Evolutionary conservation across 2,113 vertebrate genomes (phyloP), one percentile per base, ranked within the genome.

Genomic region (Ciconia stormi): DNA sequence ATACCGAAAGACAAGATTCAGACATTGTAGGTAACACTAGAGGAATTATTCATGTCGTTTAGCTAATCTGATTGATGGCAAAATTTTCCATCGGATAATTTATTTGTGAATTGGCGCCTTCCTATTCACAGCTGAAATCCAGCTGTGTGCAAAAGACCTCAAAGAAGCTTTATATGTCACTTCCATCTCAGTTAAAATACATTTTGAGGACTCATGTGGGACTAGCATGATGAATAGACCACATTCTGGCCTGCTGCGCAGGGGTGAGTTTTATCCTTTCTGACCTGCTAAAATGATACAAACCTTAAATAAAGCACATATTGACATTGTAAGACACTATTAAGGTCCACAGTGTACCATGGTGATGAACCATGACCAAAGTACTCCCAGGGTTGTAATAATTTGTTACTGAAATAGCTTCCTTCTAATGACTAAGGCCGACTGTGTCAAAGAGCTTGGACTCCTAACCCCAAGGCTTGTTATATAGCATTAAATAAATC

Each of bases 341-440:
- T 97, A 95, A 97, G 61, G 77, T 72, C 87, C 78, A 77, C 19
- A 58, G 81, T 9, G 62, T 79, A 46, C 89, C 91, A 30, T 25
- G 69, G 94, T 92, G 91, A 87, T 95, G 96, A 94, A 91, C 95
- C 96, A 94, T 97, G 94, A 96, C 87, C 87, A 85, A 87, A 95
- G 62, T 70, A 81, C 62, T 95, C 94, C 87, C 58, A 0, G 42
- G 70, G 47, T 46, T 76, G 93, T 87, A 93, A 82, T 95, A 95
- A 94, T 93, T 97, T 78, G 80, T 96, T 94, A 94, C 78, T 46
- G 87, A 87, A 97, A 95, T 87, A 80, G 23, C 49, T 95, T 93
- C 49, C 46, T 72, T 76, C 66, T 95, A 95, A 95, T 83, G 92
- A 92, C 79, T 92, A 63, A 91, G 92, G 93, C 82, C 62, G 73